Evolutionary conservation across 2,113 vertebrate species (phyloP), one percentile per base, ranked within the genome.

Genomic region (Tetrax tetrax): DNA sequence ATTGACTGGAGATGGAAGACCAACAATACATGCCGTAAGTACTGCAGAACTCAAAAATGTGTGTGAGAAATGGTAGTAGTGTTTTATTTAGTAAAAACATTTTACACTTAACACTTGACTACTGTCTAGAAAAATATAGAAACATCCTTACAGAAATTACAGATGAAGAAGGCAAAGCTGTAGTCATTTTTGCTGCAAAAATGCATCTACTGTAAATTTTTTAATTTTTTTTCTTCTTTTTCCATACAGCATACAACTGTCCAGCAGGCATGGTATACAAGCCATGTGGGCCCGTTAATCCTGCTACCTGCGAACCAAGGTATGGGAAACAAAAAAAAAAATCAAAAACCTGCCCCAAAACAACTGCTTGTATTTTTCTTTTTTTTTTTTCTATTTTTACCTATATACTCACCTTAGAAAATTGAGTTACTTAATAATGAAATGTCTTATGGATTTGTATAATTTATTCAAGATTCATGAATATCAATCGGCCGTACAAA

Each of bases 1-100:
- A 69, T 99, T 9, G 96, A 99, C 90, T 99, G 99, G 99, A 98
- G 99, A 95, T 84, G 72, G 48, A 54, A 51, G 23, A 99, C 98
- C 47, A 94, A 98, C 17, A 96, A 97, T 15, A 81, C 75, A 12
- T 99, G 99, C 63, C 12, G 99, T 99, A 97, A 99, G 98, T 98
- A 56, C 3, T 59, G 31, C 31, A 64, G 41, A 65, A 74, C 48
- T 77, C 70, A 69, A 87, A 83, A 77, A 29, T 41, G 3, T 8
- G 3, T 45, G 21, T n/a, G 33, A 87, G 63, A 87, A 94, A 48
- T 24, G 5, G 13, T 43, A 61, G 22, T 18, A 75, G 43, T 9
- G 24, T 2, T 91, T 87, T 48, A 57, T 48, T 79, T 14, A 64
- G 11, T 48, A 61, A 87, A 50, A 19, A 38, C 1, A 3, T 35